Percentiles rank a stretch among this genome's conserved stretches.
These are phyloP conservation scores for Salminus brasiliensis DNA, from an alignment of 2,113 vertebrate genomes.

Conservation along the genomic window DNA sequence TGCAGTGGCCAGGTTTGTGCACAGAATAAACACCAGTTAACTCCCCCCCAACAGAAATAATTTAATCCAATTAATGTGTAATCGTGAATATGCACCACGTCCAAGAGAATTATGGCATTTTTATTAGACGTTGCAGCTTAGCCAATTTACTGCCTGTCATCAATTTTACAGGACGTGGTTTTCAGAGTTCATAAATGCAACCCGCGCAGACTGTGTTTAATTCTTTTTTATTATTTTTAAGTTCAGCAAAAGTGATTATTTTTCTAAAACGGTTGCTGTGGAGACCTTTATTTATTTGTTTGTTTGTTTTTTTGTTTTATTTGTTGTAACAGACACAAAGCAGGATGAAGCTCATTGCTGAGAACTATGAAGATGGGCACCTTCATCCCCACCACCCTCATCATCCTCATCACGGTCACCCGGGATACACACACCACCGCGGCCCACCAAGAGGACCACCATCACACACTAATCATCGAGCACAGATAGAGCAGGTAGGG, in stretches of 20 bases:
- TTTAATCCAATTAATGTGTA: constrained; percentile 66
- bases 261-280: background rate
- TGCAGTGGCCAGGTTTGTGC: constrained; percentile 41
- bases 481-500: constrained; percentile 90
- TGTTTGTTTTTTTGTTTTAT: constrained; percentile 17
- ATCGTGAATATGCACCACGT: constrained; percentile 60
- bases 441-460: constrained; percentile 81
- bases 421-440: constrained; percentile 68
- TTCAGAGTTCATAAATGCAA: constrained; percentile 60
- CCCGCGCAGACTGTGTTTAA: constrained; percentile 65
- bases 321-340: constrained; percentile 86
- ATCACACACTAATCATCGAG: constrained; percentile 84
- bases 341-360: constrained; percentile 94
- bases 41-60: constrained; percentile 45
- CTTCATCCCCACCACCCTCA: constrained; percentile 86
- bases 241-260: background rate
- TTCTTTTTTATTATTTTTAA: constrained; percentile 41
- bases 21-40: constrained; percentile 57
- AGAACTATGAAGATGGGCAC: constrained; percentile 91
- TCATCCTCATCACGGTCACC: constrained; percentile 71
- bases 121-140: constrained; percentile 57
- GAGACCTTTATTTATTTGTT: no score
- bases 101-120: constrained; percentile 69
- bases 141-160: constrained; percentile 67
- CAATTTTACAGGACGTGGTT: constrained; percentile 53